Percentiles rank a stretch among this genome's conserved stretches.
Evolutionary conservation across 1,140 invertebrate species (phyloP).

Genomic region (Neodiprion pinetum): DNA sequence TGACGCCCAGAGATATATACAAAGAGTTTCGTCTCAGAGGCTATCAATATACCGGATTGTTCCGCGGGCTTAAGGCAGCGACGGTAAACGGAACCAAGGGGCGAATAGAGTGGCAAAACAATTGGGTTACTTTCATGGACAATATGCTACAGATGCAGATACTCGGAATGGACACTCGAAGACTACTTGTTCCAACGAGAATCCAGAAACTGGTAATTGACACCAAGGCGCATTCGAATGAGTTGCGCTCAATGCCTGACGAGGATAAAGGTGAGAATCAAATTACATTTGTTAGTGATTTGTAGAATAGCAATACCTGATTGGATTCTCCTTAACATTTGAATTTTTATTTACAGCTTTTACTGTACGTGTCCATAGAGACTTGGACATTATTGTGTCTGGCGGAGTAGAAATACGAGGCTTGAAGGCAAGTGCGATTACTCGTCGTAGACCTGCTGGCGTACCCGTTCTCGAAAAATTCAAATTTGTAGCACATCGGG

Average conservation of each 20-base stretch:
- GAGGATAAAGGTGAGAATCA: slow-evolving; percentile 44
- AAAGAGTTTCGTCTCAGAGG: slow-evolving; percentile 87
- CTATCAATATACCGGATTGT: slow-evolving; percentile 84
- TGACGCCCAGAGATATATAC: slow-evolving; percentile 76
- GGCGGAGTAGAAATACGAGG: slow-evolving; percentile 87
- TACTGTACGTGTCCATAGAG: slow-evolving; percentile 61
- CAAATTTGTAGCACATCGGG: slow-evolving; percentile 68
- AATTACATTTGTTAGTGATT: neutral
- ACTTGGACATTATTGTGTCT: slow-evolving; percentile 57
- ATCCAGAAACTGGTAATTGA: slow-evolving; percentile 80
- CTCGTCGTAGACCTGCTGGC: slow-evolving; percentile 68
- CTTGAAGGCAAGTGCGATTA: slow-evolving; percentile 80
- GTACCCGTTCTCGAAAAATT: slow-evolving; percentile 78
- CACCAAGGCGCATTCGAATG: slow-evolving; percentile 69
- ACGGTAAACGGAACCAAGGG: slow-evolving; percentile 19
- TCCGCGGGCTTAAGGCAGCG: slow-evolving; percentile 67
- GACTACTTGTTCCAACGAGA: slow-evolving; percentile 80
- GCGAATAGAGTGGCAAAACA: slow-evolving; percentile 63
- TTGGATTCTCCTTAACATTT: neutral
- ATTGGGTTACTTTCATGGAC: slow-evolving; percentile 90
- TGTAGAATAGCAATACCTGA: no score
- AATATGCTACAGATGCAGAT: slow-evolving; percentile 88
- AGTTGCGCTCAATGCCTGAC: slow-evolving; percentile 46
- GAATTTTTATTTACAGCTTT: slow-evolving; percentile 42
- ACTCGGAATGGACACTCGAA: slow-evolving; percentile 71